Evolutionary conservation across 2,888 invertebrate genomes (phyloP).

Genomic region (Lampropteryx suffumata): DNA sequence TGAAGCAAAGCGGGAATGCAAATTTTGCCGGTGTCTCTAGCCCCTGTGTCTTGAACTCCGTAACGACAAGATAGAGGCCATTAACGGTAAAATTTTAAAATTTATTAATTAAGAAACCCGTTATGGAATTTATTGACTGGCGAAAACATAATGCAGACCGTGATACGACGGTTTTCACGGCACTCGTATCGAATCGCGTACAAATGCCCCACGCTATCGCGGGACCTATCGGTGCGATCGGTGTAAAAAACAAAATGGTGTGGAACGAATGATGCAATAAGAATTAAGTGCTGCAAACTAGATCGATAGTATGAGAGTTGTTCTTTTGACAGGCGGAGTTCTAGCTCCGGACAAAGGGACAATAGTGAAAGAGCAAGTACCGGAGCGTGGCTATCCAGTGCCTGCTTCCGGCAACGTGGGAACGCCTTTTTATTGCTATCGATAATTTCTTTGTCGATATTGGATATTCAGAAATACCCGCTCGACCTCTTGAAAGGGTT

Average conservation of each 20-base stretch:
- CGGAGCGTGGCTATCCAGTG: conserved; percentile 73
- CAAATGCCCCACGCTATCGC: conserved; percentile 45
- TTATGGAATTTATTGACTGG: conserved; percentile 35
- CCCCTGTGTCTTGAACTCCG: conserved; percentile 59
- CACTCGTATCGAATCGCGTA: conserved; percentile 39
- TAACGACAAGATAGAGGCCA: conserved; percentile 52
- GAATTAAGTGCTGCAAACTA: conserved; percentile 73
- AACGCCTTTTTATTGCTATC: conserved; percentile 64
- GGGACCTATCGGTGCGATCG: conserved; percentile 52
- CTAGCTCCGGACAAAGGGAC: conserved; percentile 71
- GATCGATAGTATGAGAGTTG: conserved; percentile 64
- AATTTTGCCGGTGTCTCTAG: conserved; percentile 72
- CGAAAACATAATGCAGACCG: conserved; percentile 38
- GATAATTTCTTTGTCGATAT: conserved; percentile 55
- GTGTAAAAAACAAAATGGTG: conserved; percentile 60
- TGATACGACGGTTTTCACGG: conserved; percentile 44
- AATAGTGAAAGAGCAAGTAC: conserved; percentile 74
- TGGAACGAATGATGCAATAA: conserved; percentile 71
- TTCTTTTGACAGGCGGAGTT: conserved; percentile 64
- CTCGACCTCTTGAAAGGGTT: conserved; percentile 23
- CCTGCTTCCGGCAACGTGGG: conserved; percentile 75
- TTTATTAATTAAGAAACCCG: conserved; percentile 36
- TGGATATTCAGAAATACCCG: conserved; percentile 43
- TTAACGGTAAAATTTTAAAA: conserved; percentile 51
- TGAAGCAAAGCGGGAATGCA: conserved; percentile 76